A percentile compares a stretch with the other conserved stretches of the same genome.
Evolutionary conservation across 2,888 invertebrate genomes (phyloP).

Genomic region (Rhimphoctona megacephalus): DNA sequence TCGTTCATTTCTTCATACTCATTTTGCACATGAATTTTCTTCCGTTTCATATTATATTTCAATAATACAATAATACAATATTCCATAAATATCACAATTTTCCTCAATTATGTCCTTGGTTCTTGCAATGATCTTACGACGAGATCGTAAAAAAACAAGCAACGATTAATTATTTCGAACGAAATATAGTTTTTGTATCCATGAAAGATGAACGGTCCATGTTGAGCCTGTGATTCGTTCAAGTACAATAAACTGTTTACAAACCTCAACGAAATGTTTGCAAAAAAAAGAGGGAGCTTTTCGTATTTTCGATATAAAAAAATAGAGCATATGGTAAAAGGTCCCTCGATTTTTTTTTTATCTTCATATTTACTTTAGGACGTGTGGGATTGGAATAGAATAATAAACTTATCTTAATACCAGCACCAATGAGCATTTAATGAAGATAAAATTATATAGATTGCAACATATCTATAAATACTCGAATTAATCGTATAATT

Average conservation of each 20-base stretch:
- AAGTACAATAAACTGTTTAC: constrained; percentile 50
- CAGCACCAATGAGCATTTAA: constrained; percentile 84
- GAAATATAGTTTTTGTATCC: constrained; percentile 20
- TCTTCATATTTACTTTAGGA: not conserved
- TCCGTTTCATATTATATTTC: not conserved
- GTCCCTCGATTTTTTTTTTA: not conserved
- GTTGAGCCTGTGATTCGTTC: constrained; percentile 36
- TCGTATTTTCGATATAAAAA: not conserved
- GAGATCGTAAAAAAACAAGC: constrained; percentile 3
- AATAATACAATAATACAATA: no score
- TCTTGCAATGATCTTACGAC: not conserved
- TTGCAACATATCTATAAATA: constrained; percentile 78
- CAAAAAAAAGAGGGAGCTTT: not conserved
- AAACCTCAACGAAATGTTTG: not conserved
- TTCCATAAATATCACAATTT: not conserved
- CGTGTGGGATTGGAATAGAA: constrained; percentile 37
- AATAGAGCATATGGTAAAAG: not conserved
- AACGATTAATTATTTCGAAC: constrained; percentile 22
- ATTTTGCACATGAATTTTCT: not conserved
- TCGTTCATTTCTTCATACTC: not conserved
- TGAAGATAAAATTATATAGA: constrained; percentile 77
- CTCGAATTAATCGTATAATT: constrained; percentile 77
- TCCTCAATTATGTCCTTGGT: not conserved
- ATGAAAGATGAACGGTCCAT: constrained; percentile 10
- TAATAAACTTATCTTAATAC: constrained; percentile 72